phyloP scores from a whole-genome alignment of 2,888 invertebrate species.

The Aleiodes leptofemur region DNA sequence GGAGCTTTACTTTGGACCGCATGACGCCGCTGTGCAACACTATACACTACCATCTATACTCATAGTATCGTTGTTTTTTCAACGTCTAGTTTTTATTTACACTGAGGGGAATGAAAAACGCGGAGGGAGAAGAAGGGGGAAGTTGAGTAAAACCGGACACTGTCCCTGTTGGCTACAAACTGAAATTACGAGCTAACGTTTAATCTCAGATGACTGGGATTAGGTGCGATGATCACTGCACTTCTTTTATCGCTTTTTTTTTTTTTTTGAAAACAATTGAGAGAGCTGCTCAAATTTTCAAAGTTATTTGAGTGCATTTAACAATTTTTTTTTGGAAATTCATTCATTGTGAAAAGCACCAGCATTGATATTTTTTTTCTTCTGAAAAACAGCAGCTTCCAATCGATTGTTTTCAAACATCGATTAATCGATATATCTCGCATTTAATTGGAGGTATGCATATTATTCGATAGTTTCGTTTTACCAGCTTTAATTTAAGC shows the following conservation, averaged over 20 bases:
- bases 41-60: constrained; percentile 7
- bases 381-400: no score
- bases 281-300: no score
- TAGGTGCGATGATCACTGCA: constrained; percentile 11
- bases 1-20: constrained; percentile 43
- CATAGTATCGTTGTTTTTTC: constrained; percentile 41
- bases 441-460: no score
- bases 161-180: background rate
- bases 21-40: constrained; percentile 45
- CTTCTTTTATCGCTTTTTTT: background rate
- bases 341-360: no score
- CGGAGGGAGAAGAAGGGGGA: background rate
- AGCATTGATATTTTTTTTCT: no score
- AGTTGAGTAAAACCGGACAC: background rate
- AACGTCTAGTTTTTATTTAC: constrained; percentile 48
- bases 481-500: no score
- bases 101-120: constrained; percentile 10
- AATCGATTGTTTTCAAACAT: no score
- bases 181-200: constrained; percentile 12
- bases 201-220: constrained; percentile 26
- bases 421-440: no score
- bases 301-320: no score
- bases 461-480: no score
- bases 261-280: background rate
- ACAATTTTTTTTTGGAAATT: no score